These are phyloP conservation scores for Buceros bicornis DNA, from an alignment of 2,797 vertebrate species.

Conservation along the genomic window DNA sequence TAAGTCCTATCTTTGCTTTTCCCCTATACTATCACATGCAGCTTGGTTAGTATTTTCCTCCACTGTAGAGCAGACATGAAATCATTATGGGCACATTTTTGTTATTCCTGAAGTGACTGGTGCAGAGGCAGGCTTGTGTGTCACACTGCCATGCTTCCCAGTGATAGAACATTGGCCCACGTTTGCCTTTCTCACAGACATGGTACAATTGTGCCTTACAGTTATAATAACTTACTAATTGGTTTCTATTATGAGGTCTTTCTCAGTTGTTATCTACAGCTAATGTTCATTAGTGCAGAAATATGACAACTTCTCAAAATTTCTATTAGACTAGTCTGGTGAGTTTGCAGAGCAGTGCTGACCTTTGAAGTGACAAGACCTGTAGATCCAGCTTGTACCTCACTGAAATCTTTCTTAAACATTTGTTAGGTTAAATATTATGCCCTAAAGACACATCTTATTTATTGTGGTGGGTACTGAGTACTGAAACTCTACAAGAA, in stretches of 20 bases:
- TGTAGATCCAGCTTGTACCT: neutral
- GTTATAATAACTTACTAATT: neutral
- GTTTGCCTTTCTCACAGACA: neutral
- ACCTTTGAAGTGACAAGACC: neutral
- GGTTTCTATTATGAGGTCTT: neutral
- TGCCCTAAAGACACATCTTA: neutral
- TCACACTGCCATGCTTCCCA: rapidly evolving
- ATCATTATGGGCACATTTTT: neutral
- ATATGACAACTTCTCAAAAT: neutral
- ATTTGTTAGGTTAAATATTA: neutral
- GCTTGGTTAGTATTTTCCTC: neutral
- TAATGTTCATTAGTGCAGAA: neutral
- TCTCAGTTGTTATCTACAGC: neutral
- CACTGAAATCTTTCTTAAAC: neutral
- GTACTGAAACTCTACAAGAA: neutral
- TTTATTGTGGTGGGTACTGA: neutral
- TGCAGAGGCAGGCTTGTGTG: neutral
- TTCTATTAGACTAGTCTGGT: neutral
- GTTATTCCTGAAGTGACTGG: neutral
- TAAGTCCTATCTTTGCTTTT: neutral
- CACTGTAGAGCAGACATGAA: neutral
- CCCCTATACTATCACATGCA: neutral
- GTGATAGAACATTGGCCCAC: neutral
- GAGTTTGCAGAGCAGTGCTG: neutral
- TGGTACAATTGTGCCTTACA: neutral